phyloP scores from a whole-genome alignment of 2,797 vertebrate genomes.

The Syncerus caffer region DNA sequence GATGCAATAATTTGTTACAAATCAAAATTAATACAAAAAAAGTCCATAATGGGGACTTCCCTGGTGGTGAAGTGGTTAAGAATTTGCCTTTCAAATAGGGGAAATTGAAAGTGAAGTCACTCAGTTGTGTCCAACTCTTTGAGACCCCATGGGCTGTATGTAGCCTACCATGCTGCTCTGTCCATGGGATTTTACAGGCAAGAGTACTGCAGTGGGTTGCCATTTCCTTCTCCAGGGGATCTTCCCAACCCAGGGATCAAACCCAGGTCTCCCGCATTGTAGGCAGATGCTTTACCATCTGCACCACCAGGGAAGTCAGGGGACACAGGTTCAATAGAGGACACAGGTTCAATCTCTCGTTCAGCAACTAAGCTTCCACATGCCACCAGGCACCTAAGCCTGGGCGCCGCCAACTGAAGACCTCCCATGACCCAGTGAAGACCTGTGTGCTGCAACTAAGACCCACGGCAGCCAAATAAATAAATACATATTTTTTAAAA shows the following conservation, averaged over 20 bases:
- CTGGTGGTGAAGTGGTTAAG: neutral
- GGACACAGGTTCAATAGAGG: no score
- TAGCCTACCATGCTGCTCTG: no score
- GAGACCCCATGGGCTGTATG: no score
- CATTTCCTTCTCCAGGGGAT: no score
- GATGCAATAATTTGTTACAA: neutral
- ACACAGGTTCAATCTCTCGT: neutral
- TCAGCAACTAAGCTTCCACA: neutral
- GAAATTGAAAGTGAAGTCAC: no score
- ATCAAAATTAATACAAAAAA: neutral
- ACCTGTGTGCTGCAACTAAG: neutral
- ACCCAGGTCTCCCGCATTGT: no score
- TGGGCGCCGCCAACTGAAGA: fast-evolving
- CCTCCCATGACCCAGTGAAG: neutral
- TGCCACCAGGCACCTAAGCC: neutral
- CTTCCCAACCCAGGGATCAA: no score
- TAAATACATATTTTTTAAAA: neutral
- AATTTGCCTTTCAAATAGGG: neutral
- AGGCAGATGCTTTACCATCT: no score
- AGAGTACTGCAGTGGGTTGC: no score
- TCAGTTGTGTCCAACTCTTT: fast-evolving
- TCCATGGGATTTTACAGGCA: no score
- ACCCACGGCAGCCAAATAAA: neutral
- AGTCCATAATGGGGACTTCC: neutral
- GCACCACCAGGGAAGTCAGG: no score